Percentiles rank a stretch among this genome's conserved stretches.
phyloP scores from a whole-genome alignment of 2,113 vertebrate genomes.

The Equus quagga region DNA sequence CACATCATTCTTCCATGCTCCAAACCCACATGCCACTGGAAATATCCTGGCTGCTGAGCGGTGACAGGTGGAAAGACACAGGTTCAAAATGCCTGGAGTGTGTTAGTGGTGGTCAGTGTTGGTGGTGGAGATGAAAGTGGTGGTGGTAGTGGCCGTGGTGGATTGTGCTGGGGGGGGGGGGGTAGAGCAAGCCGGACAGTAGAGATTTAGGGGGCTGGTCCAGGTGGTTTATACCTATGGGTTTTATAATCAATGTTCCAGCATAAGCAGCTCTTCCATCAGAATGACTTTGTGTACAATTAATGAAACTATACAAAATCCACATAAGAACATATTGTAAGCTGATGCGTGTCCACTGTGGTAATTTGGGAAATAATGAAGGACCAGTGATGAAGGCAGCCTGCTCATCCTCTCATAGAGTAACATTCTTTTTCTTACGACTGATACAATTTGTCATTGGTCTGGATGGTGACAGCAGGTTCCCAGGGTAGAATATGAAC shows the following conservation, averaged over 20 bases:
- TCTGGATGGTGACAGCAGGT: neutral
- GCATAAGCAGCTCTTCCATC: neutral
- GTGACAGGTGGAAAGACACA: neutral
- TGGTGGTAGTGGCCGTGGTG: neutral
- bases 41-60: neutral
- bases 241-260: neutral
- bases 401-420: neutral
- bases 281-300: neutral
- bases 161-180: fast-evolving
- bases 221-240: neutral
- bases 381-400: neutral
- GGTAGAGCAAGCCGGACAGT: too few relatives aligned
- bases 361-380: neutral
- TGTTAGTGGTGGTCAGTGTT: neutral
- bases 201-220: neutral
- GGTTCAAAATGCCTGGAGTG: neutral
- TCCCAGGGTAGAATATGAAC: neutral
- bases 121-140: neutral
- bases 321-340: neutral
- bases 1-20: neutral
- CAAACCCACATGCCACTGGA: neutral
- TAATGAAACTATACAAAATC: neutral
- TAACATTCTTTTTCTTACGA: neutral
- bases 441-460: neutral
- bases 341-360: too few relatives aligned